phyloP scores from a whole-genome alignment of 2,888 invertebrate species.

The Polylopha cassiicola region DNA sequence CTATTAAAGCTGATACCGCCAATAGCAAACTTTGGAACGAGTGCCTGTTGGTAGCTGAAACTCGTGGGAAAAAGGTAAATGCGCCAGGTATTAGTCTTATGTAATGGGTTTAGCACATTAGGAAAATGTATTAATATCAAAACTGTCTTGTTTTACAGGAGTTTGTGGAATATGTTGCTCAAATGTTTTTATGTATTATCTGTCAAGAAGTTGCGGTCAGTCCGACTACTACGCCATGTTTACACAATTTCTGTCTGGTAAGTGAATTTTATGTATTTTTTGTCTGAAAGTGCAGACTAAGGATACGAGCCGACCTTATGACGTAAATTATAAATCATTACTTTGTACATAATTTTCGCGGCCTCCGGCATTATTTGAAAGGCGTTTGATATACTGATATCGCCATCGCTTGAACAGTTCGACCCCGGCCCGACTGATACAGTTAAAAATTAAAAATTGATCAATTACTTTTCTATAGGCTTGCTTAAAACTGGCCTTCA shows the following conservation, averaged over 20 bases:
- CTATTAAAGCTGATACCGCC: slow-evolving; percentile 68
- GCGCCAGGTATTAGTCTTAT: not conserved
- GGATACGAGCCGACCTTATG: too few relatives aligned
- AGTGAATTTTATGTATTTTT: slow-evolving; percentile 29
- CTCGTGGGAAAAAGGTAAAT: slow-evolving; percentile 69
- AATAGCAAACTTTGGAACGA: slow-evolving; percentile 84
- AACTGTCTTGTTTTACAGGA: slow-evolving; percentile 46
- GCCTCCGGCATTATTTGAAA: too few relatives aligned
- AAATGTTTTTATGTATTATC: slow-evolving; percentile 85
- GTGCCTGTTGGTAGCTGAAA: slow-evolving; percentile 63
- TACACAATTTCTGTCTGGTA: slow-evolving; percentile 86
- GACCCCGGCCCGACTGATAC: too few relatives aligned
- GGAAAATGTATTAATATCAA: not conserved
- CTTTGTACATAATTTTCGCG: too few relatives aligned
- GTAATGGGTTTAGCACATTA: not conserved
- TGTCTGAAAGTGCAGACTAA: not conserved
- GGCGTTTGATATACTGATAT: too few relatives aligned
- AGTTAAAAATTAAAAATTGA: too few relatives aligned
- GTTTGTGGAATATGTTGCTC: slow-evolving; percentile 80
- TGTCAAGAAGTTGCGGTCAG: slow-evolving; percentile 84
- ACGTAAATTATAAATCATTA: too few relatives aligned
- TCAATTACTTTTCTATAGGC: slow-evolving; percentile 64
- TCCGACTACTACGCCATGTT: slow-evolving; percentile 85
- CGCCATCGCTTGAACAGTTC: too few relatives aligned
- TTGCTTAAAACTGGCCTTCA: slow-evolving; percentile 83